These are phyloP conservation scores for Mormyrus iriodes DNA, from an alignment of 2,113 vertebrate genomes.

Conservation along the genomic window DNA sequence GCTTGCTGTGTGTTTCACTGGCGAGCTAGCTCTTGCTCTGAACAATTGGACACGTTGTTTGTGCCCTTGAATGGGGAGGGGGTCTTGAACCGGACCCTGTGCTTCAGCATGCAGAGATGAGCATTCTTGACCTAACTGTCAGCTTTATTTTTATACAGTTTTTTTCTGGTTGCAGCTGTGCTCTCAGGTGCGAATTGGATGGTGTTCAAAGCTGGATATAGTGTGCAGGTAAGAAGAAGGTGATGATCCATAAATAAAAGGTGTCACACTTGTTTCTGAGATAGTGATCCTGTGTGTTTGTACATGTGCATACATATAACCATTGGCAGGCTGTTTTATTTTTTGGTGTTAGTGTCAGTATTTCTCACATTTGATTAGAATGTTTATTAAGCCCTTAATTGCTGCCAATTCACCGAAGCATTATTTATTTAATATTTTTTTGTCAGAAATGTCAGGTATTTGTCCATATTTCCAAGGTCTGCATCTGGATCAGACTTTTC, in stretches of 20 bases:
- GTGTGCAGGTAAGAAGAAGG: constrained; percentile 50
- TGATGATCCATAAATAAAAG: not conserved
- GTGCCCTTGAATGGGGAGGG: not conserved
- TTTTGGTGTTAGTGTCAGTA: not conserved
- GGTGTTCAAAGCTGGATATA: constrained; percentile 61
- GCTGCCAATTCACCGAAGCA: not conserved
- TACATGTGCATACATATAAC: not conserved
- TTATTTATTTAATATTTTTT: not conserved
- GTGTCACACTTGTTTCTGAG: not conserved
- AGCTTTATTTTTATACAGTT: not conserved
- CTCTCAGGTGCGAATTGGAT: constrained; percentile 65
- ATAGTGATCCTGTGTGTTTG: not conserved
- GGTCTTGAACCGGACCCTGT: not conserved
- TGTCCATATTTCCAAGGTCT: not conserved
- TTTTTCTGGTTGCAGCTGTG: constrained; percentile 42
- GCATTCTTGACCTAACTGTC: constrained; percentile 10
- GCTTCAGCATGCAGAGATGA: not conserved
- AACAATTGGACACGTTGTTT: not conserved
- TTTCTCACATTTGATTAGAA: not conserved
- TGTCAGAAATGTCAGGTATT: not conserved
- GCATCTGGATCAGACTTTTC: not conserved
- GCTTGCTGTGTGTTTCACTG: not conserved
- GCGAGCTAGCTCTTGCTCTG: not conserved
- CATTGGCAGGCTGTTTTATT: not conserved
- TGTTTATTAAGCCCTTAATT: not conserved